Base-by-base conservation (phyloP, 2,888 invertebrate species). In the Amiota minor region DNA sequence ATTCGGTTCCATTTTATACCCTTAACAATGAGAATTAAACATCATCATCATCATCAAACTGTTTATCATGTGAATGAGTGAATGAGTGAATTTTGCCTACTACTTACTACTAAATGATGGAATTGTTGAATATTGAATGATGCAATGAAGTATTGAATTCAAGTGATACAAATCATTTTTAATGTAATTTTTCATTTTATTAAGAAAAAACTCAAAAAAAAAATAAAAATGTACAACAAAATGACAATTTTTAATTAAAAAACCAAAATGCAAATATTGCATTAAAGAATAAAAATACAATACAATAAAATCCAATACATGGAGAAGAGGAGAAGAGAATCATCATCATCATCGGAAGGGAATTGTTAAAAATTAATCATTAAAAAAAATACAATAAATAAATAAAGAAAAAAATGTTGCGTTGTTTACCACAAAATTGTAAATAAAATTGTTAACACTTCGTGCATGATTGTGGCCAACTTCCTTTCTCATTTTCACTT, bases 361-460 rank as follows among this genome's bases (percentile, higher is more conserved):
- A 56, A 56, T 62, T 14, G 45, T 62, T 62, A 45, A 62, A 62
- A 62, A 35, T 62, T n/a, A 62, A 18, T 35, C 35, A 35, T 35
- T 56, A 16, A 56, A n/a, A 55, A 9, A 56, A 14, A 14, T 10
- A 45, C 62, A 45, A 35, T 14, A 35, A 45, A 45, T 45, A 62
- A 62, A 45, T 6, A 62, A 62, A 62, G 10, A 12, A 59, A 18
- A 18, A 23, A 23, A 20, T 45, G 45, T 35, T 35, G 35, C 35
- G 6, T 35, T 35, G 35, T 35, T 35, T 8, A 35, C 35, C 35
- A 35, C 35, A n/a, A 62, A 16, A 62, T 9, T 35, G 62, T 62
- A 62, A 62, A 62, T 62, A 62, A 35, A 62, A 45, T 62, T 62
- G 62, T 62, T 62, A 62, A 62, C 62, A 62, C 62, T 46, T 35